phyloP scores from a whole-genome alignment of 1,140 invertebrate genomes.

The Cheumatopsyche charites region DNA sequence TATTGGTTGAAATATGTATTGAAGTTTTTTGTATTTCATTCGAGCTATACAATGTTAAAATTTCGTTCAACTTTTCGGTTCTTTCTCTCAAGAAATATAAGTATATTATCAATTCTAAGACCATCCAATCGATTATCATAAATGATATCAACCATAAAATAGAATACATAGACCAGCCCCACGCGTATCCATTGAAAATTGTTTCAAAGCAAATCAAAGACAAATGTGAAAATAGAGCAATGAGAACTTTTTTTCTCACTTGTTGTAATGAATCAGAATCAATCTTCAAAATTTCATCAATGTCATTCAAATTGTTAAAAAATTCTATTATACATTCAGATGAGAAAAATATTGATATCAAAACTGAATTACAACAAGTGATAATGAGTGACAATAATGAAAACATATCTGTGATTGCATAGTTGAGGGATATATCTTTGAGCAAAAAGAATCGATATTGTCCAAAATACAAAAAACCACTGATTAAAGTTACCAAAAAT shows the following conservation, averaged over 20 bases:
- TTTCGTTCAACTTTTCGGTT: neutral
- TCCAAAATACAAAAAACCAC: neutral
- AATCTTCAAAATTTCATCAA: neutral
- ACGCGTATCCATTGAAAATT: neutral
- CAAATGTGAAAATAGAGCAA: neutral
- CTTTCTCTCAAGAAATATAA: neutral
- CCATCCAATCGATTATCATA: neutral
- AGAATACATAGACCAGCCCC: neutral
- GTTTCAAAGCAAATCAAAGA: conserved; percentile 1
- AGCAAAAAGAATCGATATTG: neutral
- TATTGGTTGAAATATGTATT: neutral
- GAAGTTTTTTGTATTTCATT: neutral
- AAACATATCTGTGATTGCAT: neutral
- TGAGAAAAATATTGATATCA: neutral
- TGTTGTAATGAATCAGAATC: conserved; percentile 6
- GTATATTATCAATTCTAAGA: conserved; percentile 13
- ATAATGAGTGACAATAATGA: neutral
- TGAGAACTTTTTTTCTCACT: neutral
- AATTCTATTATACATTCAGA: neutral
- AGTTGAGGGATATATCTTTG: neutral
- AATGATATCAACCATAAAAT: neutral
- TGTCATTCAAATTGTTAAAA: neutral
- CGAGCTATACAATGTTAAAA: neutral
- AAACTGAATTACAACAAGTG: neutral
- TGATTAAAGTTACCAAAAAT: neutral